Base-by-base conservation (phyloP, 2,888 invertebrate species). In the Dastarcus helophoroides region DNA sequence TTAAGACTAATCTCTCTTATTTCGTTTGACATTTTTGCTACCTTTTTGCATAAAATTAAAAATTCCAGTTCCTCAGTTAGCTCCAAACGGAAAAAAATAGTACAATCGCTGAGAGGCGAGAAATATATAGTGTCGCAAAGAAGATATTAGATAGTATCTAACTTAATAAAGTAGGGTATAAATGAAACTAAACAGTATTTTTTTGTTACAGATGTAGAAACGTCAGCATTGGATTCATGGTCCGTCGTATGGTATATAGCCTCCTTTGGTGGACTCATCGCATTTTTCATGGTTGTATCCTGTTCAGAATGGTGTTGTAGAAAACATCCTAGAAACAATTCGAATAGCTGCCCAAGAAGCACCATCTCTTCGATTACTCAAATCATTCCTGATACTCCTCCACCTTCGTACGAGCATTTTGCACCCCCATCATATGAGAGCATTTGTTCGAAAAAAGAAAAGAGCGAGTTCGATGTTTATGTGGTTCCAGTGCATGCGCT, bases 211-310 rank as follows among this genome's bases (percentile, higher is more conserved):
- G 51, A 42, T 28, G 42, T 39, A 28, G 37, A 39, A 21, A 10
- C 33, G 6, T 29, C 40, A 3, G 51, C 60, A 1, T 41, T 64
- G 43, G 67, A 68, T 42, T 65, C 68, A 0, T 68, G 68, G 68
- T 68, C 69, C 14, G 64, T 70, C 30, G 58, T 69, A 4, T 69
- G 69, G 69, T 70, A 70, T 56, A 62, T 70, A 28, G 69, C 68
- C 2, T 69, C 69, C 2, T 69, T 70, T 42, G 69, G 69, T 3
- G 68, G 69, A 2, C 51, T 71, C 11, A 66, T 70, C 2, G 62
- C 65, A 3, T 69, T 69, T 50, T 70, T 70, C 50, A 55, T 70
- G 19, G 60, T 70, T 5, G 65, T 70, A 12, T 68, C 67, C 29
- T 70, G 68, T 39, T 68, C 68, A 3, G 69, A 69, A 37, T 68